Evolutionary conservation across 2,888 invertebrate genomes (phyloP).

Genomic region (Papilio demoleus): DNA sequence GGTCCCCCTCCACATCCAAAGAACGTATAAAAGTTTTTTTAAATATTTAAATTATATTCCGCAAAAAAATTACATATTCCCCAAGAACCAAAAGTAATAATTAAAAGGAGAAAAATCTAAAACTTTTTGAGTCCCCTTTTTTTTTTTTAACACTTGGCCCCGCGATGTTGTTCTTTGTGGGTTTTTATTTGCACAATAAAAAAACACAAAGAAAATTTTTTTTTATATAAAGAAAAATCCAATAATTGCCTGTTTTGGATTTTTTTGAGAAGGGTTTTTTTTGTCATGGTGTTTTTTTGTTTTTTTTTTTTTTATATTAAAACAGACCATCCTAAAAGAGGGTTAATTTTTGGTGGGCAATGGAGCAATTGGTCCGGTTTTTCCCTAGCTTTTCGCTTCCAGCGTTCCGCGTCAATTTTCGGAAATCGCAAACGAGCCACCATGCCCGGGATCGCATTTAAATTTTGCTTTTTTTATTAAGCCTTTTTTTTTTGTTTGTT

Average conservation of each 20-base stretch:
- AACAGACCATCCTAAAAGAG: conserved; percentile 37
- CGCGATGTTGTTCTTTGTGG: conserved; percentile 42
- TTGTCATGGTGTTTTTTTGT: conserved; percentile 17
- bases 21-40: not conserved
- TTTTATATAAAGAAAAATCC: not conserved
- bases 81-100: not conserved
- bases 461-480: too few species aligned
- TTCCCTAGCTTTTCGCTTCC: conserved; percentile 71
- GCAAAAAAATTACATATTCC: not conserved
- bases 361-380: conserved; percentile 51
- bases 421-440: conserved; percentile 74
- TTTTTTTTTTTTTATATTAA: too few species aligned
- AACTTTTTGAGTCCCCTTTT: conserved; percentile 1
- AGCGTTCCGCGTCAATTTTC: conserved; percentile 78
- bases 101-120: not conserved
- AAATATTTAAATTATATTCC: conserved; percentile 8
- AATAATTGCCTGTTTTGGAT: conserved; percentile 18
- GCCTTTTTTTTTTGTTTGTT: conserved; percentile 82
- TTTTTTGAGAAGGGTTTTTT: conserved; percentile 36
- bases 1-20: too few species aligned
- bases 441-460: conserved; percentile 83
- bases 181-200: conserved; percentile 13
- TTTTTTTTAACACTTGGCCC: conserved; percentile 50
- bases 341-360: conserved; percentile 45
- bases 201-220: conserved; percentile 24